Base-by-base conservation (phyloP, 2,113 vertebrate genomes). In the Tamias sibiricus region DNA sequence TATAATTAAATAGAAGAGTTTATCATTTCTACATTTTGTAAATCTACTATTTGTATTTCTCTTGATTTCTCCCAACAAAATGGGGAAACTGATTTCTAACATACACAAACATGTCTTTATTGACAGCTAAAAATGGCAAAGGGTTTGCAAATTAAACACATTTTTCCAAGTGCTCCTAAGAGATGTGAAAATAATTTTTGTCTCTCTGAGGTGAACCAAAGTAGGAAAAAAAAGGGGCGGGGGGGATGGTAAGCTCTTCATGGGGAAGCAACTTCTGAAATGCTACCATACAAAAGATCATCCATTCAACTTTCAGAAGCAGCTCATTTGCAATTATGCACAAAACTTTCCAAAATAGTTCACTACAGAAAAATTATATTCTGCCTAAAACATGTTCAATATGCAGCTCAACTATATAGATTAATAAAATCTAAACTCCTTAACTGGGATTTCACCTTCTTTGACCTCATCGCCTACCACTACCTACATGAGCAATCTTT, bases 31-130 rank as follows among this genome's bases (percentile, higher is more conserved):
- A 57, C 16, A 76, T 76, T 77, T 49, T 81, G n/a, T 44, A 92
- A 92, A 89, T 49, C 75, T 91, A 80, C 28, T 87, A 79, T 66
- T 93, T 87, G 75, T 80, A 84, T 47, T n/a, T 90, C 92, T n/a
- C n/a, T n/a, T 87, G 64, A 82, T 93, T 87, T 94, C 52, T 91
- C 20, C 26, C 8, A 37, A 68, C 4, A 69, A 87, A 87, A 94
- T 72, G 37, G 24, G 68, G 32, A 96, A 62, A 81, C 26, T 54
- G 84, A 85, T 64, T 91, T 92, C 42, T 89, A 96, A 89, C 28
- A 92, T 28, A 69, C 1, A 40, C 19, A 52, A 97, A 85, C 28
- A 86, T 62, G 62, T 77, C n/a, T 13, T 79, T n/a, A 75, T 7
- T 76, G n/a, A 30, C 88, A 95, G 87, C 92, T 37, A 91, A 91